phyloP scores from a whole-genome alignment of 2,888 invertebrate genomes.

The Limnephilus auricula region DNA sequence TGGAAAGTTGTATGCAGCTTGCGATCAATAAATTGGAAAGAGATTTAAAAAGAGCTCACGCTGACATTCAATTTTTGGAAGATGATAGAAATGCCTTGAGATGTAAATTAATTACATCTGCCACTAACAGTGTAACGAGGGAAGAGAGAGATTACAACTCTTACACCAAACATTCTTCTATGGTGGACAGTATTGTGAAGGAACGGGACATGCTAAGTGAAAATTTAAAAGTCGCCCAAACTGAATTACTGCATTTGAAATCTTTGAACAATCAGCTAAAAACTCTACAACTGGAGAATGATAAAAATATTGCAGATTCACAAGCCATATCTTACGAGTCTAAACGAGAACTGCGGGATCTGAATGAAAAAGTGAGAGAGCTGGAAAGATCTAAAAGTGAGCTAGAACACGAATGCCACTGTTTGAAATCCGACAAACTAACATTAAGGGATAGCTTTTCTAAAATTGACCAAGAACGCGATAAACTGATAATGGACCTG shows the following conservation, averaged over 20 bases:
- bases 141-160: constrained; percentile 23
- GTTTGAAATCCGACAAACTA: constrained; percentile 81
- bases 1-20: constrained; percentile 53
- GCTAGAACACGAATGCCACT: constrained; percentile 79
- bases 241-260: constrained; percentile 76
- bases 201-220: constrained; percentile 73
- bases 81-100: constrained; percentile 79
- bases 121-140: neutral
- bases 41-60: constrained; percentile 76
- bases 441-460: constrained; percentile 80
- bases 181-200: constrained; percentile 43
- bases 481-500: constrained; percentile 81
- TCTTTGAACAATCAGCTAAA: constrained; percentile 78
- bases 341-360: constrained; percentile 81
- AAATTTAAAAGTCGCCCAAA: constrained; percentile 75
- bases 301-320: constrained; percentile 83
- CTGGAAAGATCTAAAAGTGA: constrained; percentile 80
- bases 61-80: constrained; percentile 78
- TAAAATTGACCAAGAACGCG: constrained; percentile 85
- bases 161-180: neutral
- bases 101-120: constrained; percentile 74
- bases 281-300: constrained; percentile 86
- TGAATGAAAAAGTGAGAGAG: constrained; percentile 78
- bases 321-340: constrained; percentile 82
- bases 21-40: constrained; percentile 59